phyloP scores from a whole-genome alignment of 2,888 invertebrate genomes.

The Troilus luridus region DNA sequence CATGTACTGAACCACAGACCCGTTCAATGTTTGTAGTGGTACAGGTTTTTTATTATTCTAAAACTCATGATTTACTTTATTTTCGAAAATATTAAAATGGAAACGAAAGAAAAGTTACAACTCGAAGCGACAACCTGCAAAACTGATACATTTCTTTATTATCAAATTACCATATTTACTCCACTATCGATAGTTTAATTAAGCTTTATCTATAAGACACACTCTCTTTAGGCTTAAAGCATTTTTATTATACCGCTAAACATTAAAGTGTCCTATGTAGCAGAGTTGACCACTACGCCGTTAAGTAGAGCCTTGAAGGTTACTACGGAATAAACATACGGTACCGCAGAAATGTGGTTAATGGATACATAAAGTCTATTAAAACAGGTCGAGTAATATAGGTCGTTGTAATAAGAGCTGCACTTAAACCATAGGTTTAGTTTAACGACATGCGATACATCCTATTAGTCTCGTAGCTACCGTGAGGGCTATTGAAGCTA shows the following conservation, averaged over 20 bases:
- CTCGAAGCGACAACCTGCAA: too few relatives aligned
- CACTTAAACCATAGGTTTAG: not conserved
- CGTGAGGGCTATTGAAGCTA: not conserved
- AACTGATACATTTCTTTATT: too few relatives aligned
- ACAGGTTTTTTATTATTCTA: too few relatives aligned
- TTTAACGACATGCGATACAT: slow-evolving; percentile 24
- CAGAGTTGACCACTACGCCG: not conserved
- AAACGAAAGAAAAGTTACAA: too few relatives aligned
- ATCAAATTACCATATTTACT: too few relatives aligned
- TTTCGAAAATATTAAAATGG: too few relatives aligned
- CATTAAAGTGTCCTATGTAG: not conserved
- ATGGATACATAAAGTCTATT: not conserved
- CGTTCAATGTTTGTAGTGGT: too few relatives aligned
- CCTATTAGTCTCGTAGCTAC: not conserved
- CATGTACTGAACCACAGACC: too few relatives aligned
- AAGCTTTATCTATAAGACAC: not conserved
- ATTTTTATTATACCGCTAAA: not conserved
- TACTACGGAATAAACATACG: not conserved
- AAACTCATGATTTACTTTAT: too few relatives aligned
- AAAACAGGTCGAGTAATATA: not conserved
- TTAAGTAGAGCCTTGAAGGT: not conserved
- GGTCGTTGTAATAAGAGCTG: not conserved
- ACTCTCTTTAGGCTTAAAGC: not conserved
- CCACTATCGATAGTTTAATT: not conserved
- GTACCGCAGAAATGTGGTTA: not conserved